Conservation (phyloP, 2,888 invertebrate genomes). For the Pristionchus mayeri region DNA sequence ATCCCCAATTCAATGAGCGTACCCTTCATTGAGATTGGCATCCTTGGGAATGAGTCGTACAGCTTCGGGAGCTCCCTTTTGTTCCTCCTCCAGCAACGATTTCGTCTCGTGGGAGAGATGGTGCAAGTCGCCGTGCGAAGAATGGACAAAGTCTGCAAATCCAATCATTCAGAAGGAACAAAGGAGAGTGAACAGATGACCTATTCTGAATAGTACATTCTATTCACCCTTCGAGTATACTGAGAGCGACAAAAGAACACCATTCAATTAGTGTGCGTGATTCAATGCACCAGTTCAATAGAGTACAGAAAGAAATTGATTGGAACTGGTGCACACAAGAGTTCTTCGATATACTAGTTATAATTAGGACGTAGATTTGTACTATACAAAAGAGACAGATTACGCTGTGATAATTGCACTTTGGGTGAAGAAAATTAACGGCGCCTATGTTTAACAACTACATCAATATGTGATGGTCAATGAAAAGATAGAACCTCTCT, state of each 20-base stretch:
- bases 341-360: not conserved
- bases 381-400: not conserved
- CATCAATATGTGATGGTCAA: not conserved
- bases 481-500: constrained; percentile 42
- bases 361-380: no score
- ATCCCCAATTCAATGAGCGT: not conserved
- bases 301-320: not conserved
- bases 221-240: not conserved
- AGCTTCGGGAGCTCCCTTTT: constrained; percentile 53
- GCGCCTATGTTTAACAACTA: no score
- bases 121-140: not conserved
- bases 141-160: not conserved
- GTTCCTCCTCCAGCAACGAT: constrained; percentile 59
- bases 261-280: not conserved
- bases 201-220: not conserved
- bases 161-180: not conserved
- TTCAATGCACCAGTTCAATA: not conserved
- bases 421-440: no score
- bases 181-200: not conserved
- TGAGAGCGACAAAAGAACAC: constrained; percentile 16
- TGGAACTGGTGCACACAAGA: not conserved
- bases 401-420: no score
- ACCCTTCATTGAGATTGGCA: constrained; percentile 64
- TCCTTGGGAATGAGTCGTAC: constrained; percentile 64
- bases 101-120: constrained; percentile 57